phyloP scores from a whole-genome alignment of 1,140 invertebrate genomes.

The Pachypsylla venusta region DNA sequence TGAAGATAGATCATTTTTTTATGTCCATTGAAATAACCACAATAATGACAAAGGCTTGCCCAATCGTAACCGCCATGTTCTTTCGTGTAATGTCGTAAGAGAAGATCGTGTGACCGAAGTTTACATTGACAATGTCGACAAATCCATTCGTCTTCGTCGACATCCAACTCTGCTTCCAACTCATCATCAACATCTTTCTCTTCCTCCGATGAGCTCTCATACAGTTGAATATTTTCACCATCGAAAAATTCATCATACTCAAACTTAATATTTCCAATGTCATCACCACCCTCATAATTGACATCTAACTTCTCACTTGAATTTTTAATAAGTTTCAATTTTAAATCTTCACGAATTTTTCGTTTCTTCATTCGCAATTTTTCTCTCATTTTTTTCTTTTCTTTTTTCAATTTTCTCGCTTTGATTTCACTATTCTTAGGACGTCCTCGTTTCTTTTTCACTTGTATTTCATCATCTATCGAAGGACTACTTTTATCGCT shows the following conservation, averaged over 20 bases:
- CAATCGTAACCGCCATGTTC: background rate
- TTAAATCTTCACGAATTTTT: background rate
- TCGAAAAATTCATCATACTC: slow-evolving; percentile 6
- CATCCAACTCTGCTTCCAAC: background rate
- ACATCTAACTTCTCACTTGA: background rate
- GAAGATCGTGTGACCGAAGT: background rate
- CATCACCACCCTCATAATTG: background rate
- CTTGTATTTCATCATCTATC: background rate
- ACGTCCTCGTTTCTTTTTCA: background rate
- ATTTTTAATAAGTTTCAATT: too few relatives aligned
- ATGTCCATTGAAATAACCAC: background rate
- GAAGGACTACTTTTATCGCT: background rate
- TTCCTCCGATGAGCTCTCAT: background rate
- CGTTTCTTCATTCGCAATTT: background rate
- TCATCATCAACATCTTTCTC: background rate
- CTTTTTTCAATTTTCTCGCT: background rate
- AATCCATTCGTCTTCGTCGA: slow-evolving; percentile 1
- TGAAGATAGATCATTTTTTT: slow-evolving; percentile 4
- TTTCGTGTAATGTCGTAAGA: background rate
- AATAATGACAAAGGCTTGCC: background rate
- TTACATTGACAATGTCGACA: background rate
- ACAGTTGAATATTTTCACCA: background rate
- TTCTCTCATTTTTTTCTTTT: background rate
- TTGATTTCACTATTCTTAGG: background rate
- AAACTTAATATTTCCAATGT: background rate